Conservation (phyloP, 2,888 invertebrate species). For the Tetragnatha montana region DNA sequence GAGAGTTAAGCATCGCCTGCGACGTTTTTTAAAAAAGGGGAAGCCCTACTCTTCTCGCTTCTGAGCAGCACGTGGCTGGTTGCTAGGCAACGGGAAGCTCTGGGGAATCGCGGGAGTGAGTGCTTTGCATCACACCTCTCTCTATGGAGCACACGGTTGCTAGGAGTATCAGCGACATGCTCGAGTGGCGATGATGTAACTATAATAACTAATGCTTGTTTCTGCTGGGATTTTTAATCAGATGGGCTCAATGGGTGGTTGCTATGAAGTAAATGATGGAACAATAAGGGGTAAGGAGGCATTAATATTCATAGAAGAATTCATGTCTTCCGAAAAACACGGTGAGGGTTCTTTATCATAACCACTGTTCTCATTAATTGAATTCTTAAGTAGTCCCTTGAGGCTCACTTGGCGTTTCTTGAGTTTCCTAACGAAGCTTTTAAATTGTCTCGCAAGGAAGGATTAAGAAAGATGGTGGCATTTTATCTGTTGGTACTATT, state of each 20-base stretch:
- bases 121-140: background rate
- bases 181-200: background rate
- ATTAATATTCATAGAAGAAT: no score
- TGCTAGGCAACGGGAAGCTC: slow-evolving; percentile 42
- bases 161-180: background rate
- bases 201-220: background rate
- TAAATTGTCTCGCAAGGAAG: no score
- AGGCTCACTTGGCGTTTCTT: no score
- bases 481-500: no score
- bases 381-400: no score
- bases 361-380: no score
- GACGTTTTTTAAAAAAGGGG: background rate
- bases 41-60: slow-evolving; percentile 27
- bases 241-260: background rate
- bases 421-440: no score
- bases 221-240: background rate
- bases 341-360: no score
- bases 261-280: background rate
- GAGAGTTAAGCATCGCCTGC: slow-evolving; percentile 11
- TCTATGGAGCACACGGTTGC: background rate
- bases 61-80: slow-evolving; percentile 38
- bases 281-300: no score
- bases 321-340: no score
- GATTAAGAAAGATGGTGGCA: no score
- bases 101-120: slow-evolving; percentile 14